Base-by-base conservation (phyloP, 1,140 invertebrate species). In the Ericerus pela region DNA sequence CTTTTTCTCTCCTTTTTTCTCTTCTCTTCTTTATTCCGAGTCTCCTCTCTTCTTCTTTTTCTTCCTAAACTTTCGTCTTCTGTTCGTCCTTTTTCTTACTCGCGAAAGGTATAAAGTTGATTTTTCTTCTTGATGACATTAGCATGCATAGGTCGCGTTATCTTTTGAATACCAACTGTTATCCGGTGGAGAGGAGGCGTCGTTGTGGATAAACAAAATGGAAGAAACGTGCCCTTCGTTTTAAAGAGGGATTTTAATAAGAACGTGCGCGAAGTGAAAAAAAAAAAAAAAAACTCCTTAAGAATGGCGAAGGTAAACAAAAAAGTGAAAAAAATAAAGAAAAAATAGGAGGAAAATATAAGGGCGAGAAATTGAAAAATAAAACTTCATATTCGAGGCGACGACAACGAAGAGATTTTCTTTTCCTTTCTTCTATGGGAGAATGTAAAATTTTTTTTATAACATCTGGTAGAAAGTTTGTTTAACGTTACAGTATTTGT, bases 161-260 rank as follows among this genome's bases (percentile, higher is more conserved):
- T 47, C 41, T 47, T 47, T 47, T 47, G 41, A 47, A 47, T 47
- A 47, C 41, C 41, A 47, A 47, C 41, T 47, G 41, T 47, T 47
- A 47, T 24, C 41, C 20, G 20, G 41, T 24, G 41, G 22, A 47
- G 20, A 16, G 14, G n/a, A 38, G n/a, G n/a, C 14, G n/a, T 24
- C 41, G 20, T n/a, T n/a, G n/a, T n/a, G 41, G 41, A 47, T 47
- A 47, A 47, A 47, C 41, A 47, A 47, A 47, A 47, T 47, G 41
- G 41, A 47, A 47, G 41, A 47, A 47, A 47, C 41, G 41, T 47
- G 41, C 41, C 41, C 16, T 47, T 47, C 41, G 41, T 47, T 47
- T 47, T 47, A 47, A 47, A 47, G 41, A 47, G 22, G 41, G 41
- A 47, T 47, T 47, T 47, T 47, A 47, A 47, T 47, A 47, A 47